phyloP scores from a whole-genome alignment of 2,797 vertebrate species.

The Mastacembelus armatus region DNA sequence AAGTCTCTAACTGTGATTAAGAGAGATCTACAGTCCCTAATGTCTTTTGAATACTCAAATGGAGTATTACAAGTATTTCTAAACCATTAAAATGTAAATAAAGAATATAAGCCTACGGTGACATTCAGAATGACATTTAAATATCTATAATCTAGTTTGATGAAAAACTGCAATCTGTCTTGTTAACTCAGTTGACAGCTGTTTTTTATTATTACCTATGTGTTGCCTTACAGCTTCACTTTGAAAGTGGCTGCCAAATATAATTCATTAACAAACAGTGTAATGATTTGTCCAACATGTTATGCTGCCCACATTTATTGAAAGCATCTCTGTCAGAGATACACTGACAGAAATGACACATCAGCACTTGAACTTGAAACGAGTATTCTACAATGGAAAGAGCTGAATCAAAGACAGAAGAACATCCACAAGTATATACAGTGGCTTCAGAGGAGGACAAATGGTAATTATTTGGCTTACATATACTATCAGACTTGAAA shows the following conservation, averaged over 20 bases:
- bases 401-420: background rate
- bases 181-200: background rate
- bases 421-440: background rate
- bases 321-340: background rate
- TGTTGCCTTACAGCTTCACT: background rate
- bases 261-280: conserved; percentile 50
- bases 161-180: no score
- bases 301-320: background rate
- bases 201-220: no score
- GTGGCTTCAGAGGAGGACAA: conserved; percentile 1
- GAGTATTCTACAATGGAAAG: conserved; percentile 18
- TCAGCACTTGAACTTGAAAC: background rate
- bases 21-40: no score
- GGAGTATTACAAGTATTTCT: no score
- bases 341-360: background rate
- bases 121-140: no score
- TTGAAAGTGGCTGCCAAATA: conserved; percentile 15
- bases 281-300: conserved; percentile 40
- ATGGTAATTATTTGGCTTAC: no score
- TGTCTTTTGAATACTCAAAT: no score
- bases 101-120: no score
- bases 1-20: no score
- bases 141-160: no score
- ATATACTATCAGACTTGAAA: no score
- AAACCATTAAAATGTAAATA: no score